Percentiles rank a stretch among this genome's conserved stretches.
phyloP scores from a whole-genome alignment of 1,140 invertebrate species.

The Hetaerina americana region DNA sequence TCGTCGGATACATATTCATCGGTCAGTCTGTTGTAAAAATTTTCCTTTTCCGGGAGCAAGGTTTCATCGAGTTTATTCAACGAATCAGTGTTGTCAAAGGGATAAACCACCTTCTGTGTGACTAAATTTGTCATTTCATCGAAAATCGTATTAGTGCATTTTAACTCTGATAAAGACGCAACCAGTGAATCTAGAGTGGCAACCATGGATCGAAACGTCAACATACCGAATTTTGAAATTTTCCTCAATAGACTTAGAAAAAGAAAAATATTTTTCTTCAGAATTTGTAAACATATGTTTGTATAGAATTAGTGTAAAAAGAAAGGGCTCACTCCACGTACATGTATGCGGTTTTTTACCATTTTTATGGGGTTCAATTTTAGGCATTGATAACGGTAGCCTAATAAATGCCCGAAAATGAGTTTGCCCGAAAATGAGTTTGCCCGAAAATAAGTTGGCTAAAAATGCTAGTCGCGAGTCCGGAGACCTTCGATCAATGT shows the following conservation, averaged over 20 bases:
- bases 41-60: slow-evolving; percentile 22
- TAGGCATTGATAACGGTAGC: no score
- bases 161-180: slow-evolving; percentile 9
- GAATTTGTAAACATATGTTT: neutral
- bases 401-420: no score
- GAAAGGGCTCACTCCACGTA: no score
- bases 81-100: slow-evolving; percentile 22
- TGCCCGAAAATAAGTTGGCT: no score
- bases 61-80: slow-evolving; percentile 23
- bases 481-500: no score
- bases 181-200: slow-evolving; percentile 18
- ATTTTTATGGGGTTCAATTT: no score
- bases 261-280: neutral
- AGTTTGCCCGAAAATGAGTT: no score
- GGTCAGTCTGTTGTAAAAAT: slow-evolving; percentile 26
- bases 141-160: neutral
- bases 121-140: slow-evolving; percentile 14
- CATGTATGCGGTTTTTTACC: no score
- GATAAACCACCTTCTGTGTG: slow-evolving; percentile 21
- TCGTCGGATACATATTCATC: slow-evolving; percentile 20
- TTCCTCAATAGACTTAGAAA: neutral
- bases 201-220: slow-evolving; percentile 22
- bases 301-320: no score
- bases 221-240: slow-evolving; percentile 16
- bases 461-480: no score